phyloP scores from a whole-genome alignment of 2,888 invertebrate genomes.

The Digitonthophagus gazella region DNA sequence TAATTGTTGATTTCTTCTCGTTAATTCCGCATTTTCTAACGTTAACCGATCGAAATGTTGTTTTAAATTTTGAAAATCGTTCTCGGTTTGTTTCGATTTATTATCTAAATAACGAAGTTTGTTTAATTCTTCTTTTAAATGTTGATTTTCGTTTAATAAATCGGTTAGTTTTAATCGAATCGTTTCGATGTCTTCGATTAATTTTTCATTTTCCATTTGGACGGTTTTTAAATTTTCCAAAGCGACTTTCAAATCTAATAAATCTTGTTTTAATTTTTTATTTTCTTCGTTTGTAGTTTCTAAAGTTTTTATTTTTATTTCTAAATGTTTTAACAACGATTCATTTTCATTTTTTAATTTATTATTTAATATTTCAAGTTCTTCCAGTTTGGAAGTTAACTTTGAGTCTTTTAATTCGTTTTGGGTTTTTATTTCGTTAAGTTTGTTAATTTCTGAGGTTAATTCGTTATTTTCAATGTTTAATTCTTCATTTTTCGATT shows the following conservation, averaged over 20 bases:
- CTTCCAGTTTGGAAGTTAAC: too few relatives aligned
- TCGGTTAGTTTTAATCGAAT: constrained; percentile 17
- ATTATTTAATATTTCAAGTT: background rate
- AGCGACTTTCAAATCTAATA: constrained; percentile 16
- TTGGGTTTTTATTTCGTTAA: too few relatives aligned
- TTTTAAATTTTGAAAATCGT: constrained; percentile 15
- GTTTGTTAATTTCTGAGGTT: too few relatives aligned
- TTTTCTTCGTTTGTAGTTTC: too few relatives aligned
- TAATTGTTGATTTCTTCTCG: constrained; percentile 40
- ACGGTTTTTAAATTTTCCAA: constrained; percentile 23
- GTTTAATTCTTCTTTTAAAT: constrained; percentile 16
- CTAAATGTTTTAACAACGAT: constrained; percentile 4
- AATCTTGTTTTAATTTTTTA: constrained; percentile 23
- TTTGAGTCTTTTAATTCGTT: too few relatives aligned
- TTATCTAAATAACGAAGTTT: constrained; percentile 12
- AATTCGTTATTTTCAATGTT: too few relatives aligned
- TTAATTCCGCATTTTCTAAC: constrained; percentile 41
- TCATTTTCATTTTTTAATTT: constrained; percentile 2
- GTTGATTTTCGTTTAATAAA: constrained; percentile 19
- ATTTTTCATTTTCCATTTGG: constrained; percentile 26
- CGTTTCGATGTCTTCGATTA: constrained; percentile 20
- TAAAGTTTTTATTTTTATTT: constrained; percentile 19
- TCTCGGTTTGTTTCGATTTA: constrained; percentile 8
- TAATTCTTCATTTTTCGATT: constrained; percentile 27
- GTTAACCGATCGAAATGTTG: constrained; percentile 25